Base-by-base conservation (phyloP, 1,140 invertebrate species). In the Philopotamus ludificatus region DNA sequence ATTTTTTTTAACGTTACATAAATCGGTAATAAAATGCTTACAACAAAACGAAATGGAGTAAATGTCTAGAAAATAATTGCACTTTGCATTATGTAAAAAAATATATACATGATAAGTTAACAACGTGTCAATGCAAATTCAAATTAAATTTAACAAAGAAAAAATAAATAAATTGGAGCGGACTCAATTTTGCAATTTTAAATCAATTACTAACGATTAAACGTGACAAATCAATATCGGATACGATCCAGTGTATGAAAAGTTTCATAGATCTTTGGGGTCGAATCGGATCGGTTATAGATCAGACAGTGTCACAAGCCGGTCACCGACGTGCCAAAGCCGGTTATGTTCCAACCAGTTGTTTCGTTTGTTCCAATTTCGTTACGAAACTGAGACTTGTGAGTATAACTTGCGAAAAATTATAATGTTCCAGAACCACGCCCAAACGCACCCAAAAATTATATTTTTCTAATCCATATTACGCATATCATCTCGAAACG, bases 331-430 rank as follows among this genome's bases (percentile, higher is more conserved):
- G 28, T 7, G 12, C 12, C 28, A 4, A 34, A 34, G 28, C 28
- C 28, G 28, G 28, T 34, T 34, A 34, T 12, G 4, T 34, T 53
- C 15, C 18, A 53, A 25, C 23, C 50, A 53, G 22, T 34, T 34
- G 28, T 34, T 25, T n/a, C 50, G 12, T 53, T 53, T 53, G 20
- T 12, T 53, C 21, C 22, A 25, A 10, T 26, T 25, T 22, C 3
- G 23, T 53, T 53, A 53, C n/a, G 50, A 53, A 53, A 53, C 20
- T 53, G 50, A 53, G 50, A n/a, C 50, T 53, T 26, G 23, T 22
- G 12, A 25, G n/a, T 15, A 26, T 53, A 25, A 22, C 21, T 53
- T 53, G 50, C 50, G 50, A 53, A 53, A 53, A 25, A 18, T 53
- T n/a, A 25, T 15, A 25, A 7, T 34, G 4, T 34, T 34, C 12